Conservation (phyloP, 1,140 invertebrate genomes). For the Drosophila bifasciata region DNA sequence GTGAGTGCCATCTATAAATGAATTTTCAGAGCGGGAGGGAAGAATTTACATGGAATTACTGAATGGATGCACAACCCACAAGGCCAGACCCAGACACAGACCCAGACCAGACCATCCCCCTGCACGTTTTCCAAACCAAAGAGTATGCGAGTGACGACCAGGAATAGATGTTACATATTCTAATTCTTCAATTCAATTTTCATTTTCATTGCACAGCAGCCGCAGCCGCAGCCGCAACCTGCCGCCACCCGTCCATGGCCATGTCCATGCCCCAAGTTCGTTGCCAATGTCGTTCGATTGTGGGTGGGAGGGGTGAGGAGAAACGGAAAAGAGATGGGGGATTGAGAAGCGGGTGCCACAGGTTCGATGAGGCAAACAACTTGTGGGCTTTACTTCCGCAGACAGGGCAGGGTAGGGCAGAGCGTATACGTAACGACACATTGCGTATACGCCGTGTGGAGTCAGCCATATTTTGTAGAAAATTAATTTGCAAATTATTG, state of each 20-base stretch:
- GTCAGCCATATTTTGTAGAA: not conserved
- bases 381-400: too few species aligned
- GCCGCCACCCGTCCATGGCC: constrained; percentile 9
- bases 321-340: not conserved
- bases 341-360: too few species aligned
- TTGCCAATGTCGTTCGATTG: constrained; percentile 74
- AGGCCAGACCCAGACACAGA: too few species aligned
- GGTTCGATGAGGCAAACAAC: constrained; percentile 5
- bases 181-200: constrained; percentile 6
- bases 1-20: constrained; percentile 25
- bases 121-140: too few species aligned
- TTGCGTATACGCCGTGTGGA: not conserved
- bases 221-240: not conserved
- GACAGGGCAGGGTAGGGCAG: not conserved
- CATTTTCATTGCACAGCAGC: constrained; percentile 1
- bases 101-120: too few species aligned
- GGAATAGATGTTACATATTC: not conserved
- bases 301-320: constrained; percentile 1
- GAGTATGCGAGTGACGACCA: too few species aligned
- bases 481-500: constrained; percentile 20
- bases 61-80: too few species aligned
- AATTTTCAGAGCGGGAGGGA: too few species aligned
- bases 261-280: constrained; percentile 58
- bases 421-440: constrained; percentile 1
- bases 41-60: too few species aligned